Percentiles rank a stretch among this genome's conserved stretches.
Evolutionary conservation across 2,113 vertebrate genomes (phyloP).

Genomic region (Procavia capensis): DNA sequence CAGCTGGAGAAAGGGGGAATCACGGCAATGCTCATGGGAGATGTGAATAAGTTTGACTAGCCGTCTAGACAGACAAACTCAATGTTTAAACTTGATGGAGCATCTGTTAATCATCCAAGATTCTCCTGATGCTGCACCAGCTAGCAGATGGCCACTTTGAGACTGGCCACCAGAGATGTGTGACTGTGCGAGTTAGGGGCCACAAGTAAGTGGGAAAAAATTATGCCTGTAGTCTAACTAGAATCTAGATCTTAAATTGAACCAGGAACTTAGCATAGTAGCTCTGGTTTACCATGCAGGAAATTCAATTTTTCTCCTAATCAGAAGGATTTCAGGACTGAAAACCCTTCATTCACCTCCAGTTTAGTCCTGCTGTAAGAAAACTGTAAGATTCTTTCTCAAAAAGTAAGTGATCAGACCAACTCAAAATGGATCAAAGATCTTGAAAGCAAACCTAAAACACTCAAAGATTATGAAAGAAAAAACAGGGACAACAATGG

Average conservation of each 20-base stretch:
- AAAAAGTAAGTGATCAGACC: too few species aligned
- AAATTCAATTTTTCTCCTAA: neutral
- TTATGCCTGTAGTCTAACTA: neutral
- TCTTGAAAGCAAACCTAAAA: too few species aligned
- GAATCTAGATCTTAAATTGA: neutral
- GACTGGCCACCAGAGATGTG: conserved; percentile 25
- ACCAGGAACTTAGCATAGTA: neutral
- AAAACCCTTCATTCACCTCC: neutral
- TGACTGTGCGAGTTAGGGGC: neutral
- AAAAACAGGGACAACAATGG: too few species aligned
- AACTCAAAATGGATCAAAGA: too few species aligned
- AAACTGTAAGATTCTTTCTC: conserved; percentile 43
- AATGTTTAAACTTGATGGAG: conserved; percentile 71
- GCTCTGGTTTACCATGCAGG: neutral
- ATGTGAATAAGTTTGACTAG: conserved; percentile 54
- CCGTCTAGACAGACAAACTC: conserved; percentile 80
- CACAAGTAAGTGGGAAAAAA: neutral
- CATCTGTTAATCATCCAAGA: conserved; percentile 72
- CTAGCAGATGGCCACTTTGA: conserved; percentile 33
- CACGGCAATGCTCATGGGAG: conserved; percentile 48
- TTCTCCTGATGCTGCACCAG: neutral
- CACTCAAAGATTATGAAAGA: too few species aligned
- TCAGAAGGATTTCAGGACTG: conserved; percentile 47
- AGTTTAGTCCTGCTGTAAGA: conserved; percentile 72
- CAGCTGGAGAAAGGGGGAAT: conserved; percentile 58